These are phyloP conservation scores for Danionella cerebrum DNA, from an alignment of 2,113 vertebrate species.

Conservation along the genomic window DNA sequence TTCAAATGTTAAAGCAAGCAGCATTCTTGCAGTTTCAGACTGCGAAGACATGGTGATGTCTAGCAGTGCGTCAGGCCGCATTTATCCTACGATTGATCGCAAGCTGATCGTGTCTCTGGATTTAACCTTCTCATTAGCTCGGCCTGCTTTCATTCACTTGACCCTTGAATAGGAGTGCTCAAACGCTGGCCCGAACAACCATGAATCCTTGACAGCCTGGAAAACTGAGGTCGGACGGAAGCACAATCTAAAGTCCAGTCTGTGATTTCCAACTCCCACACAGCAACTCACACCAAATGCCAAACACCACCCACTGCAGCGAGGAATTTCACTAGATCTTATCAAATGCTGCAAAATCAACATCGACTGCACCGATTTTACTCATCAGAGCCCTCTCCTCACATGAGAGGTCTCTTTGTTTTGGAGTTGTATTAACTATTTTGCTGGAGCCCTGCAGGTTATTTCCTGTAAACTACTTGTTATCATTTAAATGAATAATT, in stretches of 20 bases:
- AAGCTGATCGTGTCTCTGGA: slow-evolving; percentile 6
- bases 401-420: neutral
- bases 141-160: slow-evolving; percentile 19
- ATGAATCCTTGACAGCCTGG: neutral
- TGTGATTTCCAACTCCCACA: slow-evolving; percentile 23
- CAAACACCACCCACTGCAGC: slow-evolving; percentile 1
- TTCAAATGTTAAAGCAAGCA: neutral
- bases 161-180: slow-evolving; percentile 8
- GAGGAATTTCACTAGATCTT: too few relatives aligned
- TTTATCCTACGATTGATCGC: neutral
- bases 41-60: too few relatives aligned
- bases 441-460: neutral
- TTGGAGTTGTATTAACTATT: neutral
- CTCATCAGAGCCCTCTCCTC: neutral
- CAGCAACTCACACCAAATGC: slow-evolving; percentile 6
- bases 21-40: neutral
- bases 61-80: neutral
- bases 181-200: slow-evolving; percentile 12
- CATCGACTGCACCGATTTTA: neutral
- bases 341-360: neutral
- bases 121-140: slow-evolving; percentile 11
- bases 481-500: neutral
- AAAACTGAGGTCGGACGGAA: neutral
- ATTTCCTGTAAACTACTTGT: neutral
- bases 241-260: slow-evolving; percentile 5